These are phyloP conservation scores for Drosophila subobscura DNA, from an alignment of 1,140 invertebrate species.

Conservation along the genomic window DNA sequence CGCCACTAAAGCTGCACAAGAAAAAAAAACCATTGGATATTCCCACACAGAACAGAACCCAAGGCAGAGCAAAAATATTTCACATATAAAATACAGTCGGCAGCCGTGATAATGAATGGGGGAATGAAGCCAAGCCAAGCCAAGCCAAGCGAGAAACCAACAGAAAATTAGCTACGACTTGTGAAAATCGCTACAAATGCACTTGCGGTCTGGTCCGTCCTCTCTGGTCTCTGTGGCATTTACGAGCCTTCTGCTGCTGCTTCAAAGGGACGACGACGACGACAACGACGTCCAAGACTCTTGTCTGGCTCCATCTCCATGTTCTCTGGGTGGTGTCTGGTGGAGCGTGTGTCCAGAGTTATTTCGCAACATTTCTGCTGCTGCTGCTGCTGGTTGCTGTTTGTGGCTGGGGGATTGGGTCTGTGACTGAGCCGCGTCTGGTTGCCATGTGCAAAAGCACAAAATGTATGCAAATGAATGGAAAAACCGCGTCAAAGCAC, in stretches of 20 bases:
- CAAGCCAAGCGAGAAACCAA: constrained; percentile 69
- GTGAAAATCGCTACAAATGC: constrained; percentile 79
- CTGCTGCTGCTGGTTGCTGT: background rate
- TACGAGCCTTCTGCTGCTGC: constrained; percentile 53
- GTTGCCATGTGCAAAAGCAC: constrained; percentile 60
- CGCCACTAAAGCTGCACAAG: constrained; percentile 16
- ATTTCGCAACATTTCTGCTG: constrained; percentile 49
- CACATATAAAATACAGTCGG: constrained; percentile 57
- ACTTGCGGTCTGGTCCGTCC: constrained; percentile 62
- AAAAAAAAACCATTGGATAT: constrained; percentile 41
- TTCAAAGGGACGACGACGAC: constrained; percentile 51
- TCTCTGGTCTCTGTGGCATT: constrained; percentile 35
- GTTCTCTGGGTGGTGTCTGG: constrained; percentile 26
- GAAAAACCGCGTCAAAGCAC: constrained; percentile 78
- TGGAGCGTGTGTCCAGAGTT: constrained; percentile 70
- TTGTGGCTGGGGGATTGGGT: constrained; percentile 2
- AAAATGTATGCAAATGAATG: constrained; percentile 79
- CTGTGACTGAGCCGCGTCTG: constrained; percentile 53
- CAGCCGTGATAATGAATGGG: constrained; percentile 50
- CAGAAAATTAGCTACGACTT: constrained; percentile 76
- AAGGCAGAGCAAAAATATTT: constrained; percentile 63
- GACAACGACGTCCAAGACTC: background rate
- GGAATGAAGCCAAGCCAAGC: constrained; percentile 50
- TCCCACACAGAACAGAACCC: constrained; percentile 52
- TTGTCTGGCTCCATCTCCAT: constrained; percentile 8